Base-by-base conservation (phyloP, 2,113 vertebrate genomes). In the Laterallus jamaicensis region DNA sequence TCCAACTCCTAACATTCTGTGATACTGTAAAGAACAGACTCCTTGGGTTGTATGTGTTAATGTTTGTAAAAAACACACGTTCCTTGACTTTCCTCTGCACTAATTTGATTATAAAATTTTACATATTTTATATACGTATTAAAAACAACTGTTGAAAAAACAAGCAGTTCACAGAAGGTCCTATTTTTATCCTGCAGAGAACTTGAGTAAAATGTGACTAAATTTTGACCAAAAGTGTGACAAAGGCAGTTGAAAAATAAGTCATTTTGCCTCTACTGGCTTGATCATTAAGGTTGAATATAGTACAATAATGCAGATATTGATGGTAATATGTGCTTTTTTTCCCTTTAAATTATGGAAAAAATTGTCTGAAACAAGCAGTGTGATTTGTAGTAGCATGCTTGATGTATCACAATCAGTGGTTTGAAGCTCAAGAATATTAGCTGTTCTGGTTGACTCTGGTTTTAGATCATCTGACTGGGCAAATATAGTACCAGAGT, bases 161-260 rank as follows among this genome's bases (percentile, higher is more conserved):
- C 35, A 69, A 49, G 31, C 55, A 67, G 68, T 78, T 83, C 24
- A 93, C 19, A 85, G 39, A 73, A 88, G 37, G 64, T 50, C 44
- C n/a, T 21, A 55, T 71, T 93, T 86, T 82, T 82, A 77, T 82
- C 59, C 71, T 86, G 47, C 31, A 50, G 63, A 86, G 56, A 67
- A 86, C 47, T 82, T 60, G 47, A 54, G 67, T 82, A 90, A 90
- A 90, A 82, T 71, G 70, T 67, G 64, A 86, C 29, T 71, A 28
- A 77, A 90, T 78, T 50, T 47, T 90, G 74, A 67, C 66, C 54
- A 66, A 71, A 71, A 71, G n/a, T 55, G 71, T 82, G 66, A 62
- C 58, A 93, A 90, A 86, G 71, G 26, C 39, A 73, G 71, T 50
- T 86, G 50, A 90, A 90, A 93, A 84, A 63, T 73, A 77, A 83